Base-by-base conservation (phyloP, 2,113 vertebrate genomes). In the Agapornis roseicollis region DNA sequence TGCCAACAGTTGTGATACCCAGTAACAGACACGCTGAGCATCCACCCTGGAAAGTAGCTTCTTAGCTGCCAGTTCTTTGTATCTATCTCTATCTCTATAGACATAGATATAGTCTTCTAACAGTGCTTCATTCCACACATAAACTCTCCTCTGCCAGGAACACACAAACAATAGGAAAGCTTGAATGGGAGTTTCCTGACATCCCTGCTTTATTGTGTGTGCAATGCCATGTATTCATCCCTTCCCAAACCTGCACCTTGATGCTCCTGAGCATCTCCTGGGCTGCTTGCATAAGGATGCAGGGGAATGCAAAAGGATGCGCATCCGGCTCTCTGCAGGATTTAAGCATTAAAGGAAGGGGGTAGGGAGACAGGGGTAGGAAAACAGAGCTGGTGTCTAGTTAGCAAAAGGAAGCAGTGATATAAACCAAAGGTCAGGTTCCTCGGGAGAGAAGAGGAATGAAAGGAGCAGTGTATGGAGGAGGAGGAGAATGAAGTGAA, bases 341-440 rank as follows among this genome's bases (percentile, higher is more conserved):
- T 58, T 31, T n/a, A 53, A 29, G 73, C 61, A 42, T 7, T 4
- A 58, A 63, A n/a, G 61, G 61, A 64, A 69, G 13, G 7, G 46
- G 9, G 17, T 9, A 8, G 61, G 55, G 69, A 87, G 39, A 37
- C 2, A 1, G 41, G 33, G 22, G 31, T 8, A 70, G 53, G 52
- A 41, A 80, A 79, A 65, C 1, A 81, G 13, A 19, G n/a, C 41
- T 33, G 56, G 13, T 44, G 41, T 39, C 20, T 41, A 5, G 42
- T n/a, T 17, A 37, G 31, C 23, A 18, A 50, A 33, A 83, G 52
- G 39, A 80, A 73, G 56, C 35, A 80, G 72, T 0, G 3, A 37
- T 17, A 23, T 17, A 79, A 94, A 94, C 55, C 69, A 84, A 78
- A 87, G 83, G 80, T 84, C 92, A 66, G 16, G 60, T 15, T 58